Conservation (phyloP, 1,140 invertebrate species). For the Neodiprion lecontei region DNA sequence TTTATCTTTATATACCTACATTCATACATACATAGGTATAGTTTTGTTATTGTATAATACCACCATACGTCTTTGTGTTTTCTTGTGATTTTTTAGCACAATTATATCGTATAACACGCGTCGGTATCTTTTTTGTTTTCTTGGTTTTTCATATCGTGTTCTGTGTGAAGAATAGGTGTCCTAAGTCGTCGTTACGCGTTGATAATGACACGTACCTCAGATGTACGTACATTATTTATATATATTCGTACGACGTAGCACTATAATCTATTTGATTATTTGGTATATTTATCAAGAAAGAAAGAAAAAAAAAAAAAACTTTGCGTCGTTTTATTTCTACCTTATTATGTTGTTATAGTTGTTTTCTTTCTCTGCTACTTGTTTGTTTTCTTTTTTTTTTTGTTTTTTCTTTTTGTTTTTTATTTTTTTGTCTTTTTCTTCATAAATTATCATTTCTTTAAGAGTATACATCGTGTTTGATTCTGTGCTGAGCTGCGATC, state of each 20-base stretch:
- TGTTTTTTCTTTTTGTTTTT: constrained; percentile 22
- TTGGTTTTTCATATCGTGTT: not conserved
- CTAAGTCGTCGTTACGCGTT: too few species aligned
- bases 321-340: constrained; percentile 26
- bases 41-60: not conserved
- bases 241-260: too few species aligned
- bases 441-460: constrained; percentile 24
- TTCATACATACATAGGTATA: not conserved
- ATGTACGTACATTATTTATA: too few species aligned
- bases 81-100: not conserved
- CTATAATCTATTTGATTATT: too few species aligned
- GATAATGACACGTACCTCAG: too few species aligned
- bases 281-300: too few species aligned
- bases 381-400: constrained; percentile 19
- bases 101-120: not conserved
- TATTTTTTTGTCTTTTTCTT: not conserved
- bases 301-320: not conserved
- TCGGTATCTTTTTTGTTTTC: not conserved
- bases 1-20: not conserved
- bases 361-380: constrained; percentile 27
- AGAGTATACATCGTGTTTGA: constrained; percentile 51
- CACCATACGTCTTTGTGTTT: not conserved
- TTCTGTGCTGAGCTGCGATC: constrained; percentile 47
- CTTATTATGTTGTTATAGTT: constrained; percentile 36
- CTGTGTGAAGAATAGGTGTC: too few species aligned